Evolutionary conservation across 2,113 vertebrate genomes (phyloP).

Genomic region (Oncorhynchus nerka): DNA sequence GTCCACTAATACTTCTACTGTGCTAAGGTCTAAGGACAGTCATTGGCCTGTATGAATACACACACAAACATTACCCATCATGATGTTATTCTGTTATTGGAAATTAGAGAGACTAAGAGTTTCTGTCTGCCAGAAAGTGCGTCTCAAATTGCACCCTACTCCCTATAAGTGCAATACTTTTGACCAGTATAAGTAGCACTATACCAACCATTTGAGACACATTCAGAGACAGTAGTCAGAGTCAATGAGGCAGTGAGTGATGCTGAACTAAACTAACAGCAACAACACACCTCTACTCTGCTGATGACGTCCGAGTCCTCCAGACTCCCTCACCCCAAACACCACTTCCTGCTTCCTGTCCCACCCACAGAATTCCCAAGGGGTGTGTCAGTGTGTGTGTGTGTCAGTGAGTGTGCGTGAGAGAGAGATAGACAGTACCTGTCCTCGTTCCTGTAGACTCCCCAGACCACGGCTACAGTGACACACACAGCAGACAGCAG

Average conservation of each 20-base stretch:
- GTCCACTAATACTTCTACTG: not conserved
- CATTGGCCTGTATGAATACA: not conserved
- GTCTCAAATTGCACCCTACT: too few relatives aligned
- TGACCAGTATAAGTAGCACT: too few relatives aligned
- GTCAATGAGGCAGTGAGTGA: constrained; percentile 8
- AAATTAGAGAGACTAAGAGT: not conserved
- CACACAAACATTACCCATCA: not conserved
- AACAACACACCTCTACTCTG: not conserved
- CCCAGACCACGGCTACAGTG: constrained; percentile 83
- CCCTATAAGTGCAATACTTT: not conserved
- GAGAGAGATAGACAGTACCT: constrained; percentile 69
- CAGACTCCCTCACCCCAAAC: not conserved
- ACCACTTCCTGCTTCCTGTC: constrained; percentile 25
- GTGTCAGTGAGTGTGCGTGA: not conserved
- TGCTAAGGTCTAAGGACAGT: not conserved
- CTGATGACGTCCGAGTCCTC: not conserved
- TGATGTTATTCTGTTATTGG: not conserved
- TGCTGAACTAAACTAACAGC: not conserved
- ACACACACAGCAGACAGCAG: constrained; percentile 81
- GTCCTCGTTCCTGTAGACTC: constrained; percentile 91
- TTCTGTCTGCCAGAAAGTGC: not conserved
- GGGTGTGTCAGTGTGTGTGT: not conserved
- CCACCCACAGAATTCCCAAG: constrained; percentile 10
- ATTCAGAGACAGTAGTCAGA: not conserved
- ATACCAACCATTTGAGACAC: too few relatives aligned